Evolutionary conservation across 2,797 vertebrate genomes (phyloP).

Genomic region (Oophaga sylvatica): DNA sequence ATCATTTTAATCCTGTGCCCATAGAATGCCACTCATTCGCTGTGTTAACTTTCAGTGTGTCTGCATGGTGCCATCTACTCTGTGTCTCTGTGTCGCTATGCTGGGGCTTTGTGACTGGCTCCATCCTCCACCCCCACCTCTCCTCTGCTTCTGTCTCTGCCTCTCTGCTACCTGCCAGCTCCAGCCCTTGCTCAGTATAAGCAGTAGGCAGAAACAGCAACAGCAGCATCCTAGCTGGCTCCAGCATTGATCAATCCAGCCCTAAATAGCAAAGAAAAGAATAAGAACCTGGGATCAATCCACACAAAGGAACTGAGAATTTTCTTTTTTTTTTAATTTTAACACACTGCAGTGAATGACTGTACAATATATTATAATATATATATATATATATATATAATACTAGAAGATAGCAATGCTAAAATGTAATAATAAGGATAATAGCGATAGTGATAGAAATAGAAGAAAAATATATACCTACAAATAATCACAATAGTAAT

Average conservation of each 20-base stretch:
- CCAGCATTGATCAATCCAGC: slow-evolving; percentile 14
- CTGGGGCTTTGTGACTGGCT: slow-evolving; percentile 46
- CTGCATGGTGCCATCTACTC: slow-evolving; percentile 34
- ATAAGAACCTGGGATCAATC: slow-evolving; percentile 1
- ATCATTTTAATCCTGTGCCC: slow-evolving; percentile 4
- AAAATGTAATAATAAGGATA: background rate
- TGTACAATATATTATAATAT: no score
- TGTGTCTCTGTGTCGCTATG: slow-evolving; percentile 57
- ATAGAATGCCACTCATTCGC: background rate
- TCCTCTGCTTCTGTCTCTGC: slow-evolving; percentile 7
- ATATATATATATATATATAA: no score
- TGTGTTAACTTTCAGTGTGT: slow-evolving; percentile 45
- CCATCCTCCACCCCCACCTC: slow-evolving; percentile 19
- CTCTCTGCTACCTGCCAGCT: slow-evolving; percentile 27
- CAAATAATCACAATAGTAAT: no score
- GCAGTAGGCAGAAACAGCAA: slow-evolving; percentile 41
- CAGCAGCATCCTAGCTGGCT: slow-evolving; percentile 57
- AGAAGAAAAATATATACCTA: no score
- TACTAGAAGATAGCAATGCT: no score
- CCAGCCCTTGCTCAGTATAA: slow-evolving; percentile 32
- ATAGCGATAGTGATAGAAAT: background rate
- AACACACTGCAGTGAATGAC: background rate
- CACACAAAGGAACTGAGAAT: background rate
- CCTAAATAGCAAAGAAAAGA: slow-evolving; percentile 45
- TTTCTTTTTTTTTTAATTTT: background rate